Evolutionary conservation across 2,888 invertebrate genomes (phyloP).

Genomic region (Operophtera brumata): DNA sequence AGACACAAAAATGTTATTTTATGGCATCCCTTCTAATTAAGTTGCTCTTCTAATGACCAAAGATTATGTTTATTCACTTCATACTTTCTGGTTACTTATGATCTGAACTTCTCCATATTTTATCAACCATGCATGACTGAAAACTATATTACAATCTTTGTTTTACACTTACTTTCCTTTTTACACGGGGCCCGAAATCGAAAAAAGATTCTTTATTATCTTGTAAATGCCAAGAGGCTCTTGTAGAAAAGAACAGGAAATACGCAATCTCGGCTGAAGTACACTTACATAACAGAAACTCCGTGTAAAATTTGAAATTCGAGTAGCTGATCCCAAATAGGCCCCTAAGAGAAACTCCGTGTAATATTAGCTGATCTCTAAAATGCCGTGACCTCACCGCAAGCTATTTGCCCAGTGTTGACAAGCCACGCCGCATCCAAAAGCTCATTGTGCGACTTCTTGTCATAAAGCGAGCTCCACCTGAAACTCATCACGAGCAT

Average conservation of each 20-base stretch:
- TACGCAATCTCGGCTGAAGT: constrained; percentile 4
- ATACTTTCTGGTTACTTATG: neutral
- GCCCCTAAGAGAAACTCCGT: constrained; percentile 10
- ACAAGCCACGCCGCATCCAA: constrained; percentile 63
- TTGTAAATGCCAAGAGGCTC: constrained; percentile 6
- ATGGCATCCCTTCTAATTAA: neutral
- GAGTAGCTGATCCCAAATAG: too few relatives aligned
- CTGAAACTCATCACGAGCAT: constrained; percentile 53
- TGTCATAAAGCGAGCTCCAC: constrained; percentile 60
- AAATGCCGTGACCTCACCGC: constrained; percentile 72
- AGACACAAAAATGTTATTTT: constrained; percentile 14
- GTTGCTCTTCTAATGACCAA: neutral
- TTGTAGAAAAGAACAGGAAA: constrained; percentile 9
- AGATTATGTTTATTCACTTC: neutral
- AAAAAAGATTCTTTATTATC: constrained; percentile 1
- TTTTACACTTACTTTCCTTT: neutral
- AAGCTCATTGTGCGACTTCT: constrained; percentile 73
- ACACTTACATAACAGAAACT: constrained; percentile 8
- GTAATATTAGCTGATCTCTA: constrained; percentile 50
- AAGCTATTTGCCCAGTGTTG: constrained; percentile 70
- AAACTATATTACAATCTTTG: neutral
- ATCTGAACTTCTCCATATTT: neutral
- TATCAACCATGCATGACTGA: neutral
- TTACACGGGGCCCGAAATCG: constrained; percentile 50
- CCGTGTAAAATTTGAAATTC: constrained; percentile 41